Conservation (phyloP, 2,113 vertebrate genomes). For the Nerophis ophidion region DNA sequence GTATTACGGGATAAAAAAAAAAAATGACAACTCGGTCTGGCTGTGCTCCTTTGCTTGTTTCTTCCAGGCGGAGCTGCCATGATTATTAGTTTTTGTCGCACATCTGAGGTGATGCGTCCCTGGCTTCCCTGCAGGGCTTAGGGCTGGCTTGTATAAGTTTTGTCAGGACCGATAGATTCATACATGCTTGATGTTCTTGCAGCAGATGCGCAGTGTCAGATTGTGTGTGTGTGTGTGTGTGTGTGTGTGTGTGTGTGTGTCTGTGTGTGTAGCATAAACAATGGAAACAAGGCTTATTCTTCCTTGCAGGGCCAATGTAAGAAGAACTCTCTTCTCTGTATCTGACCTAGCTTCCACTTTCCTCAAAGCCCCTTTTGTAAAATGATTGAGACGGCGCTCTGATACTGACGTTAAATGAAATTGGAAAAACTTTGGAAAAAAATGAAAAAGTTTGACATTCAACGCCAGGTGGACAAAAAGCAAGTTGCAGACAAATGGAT, state of each 20-base stretch:
- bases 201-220: conserved; percentile 6
- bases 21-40: conserved; percentile 13
- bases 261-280: conserved; percentile 32
- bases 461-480: conserved; percentile 3
- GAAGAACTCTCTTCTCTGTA: conserved; percentile 7
- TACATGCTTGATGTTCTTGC: conserved; percentile 20
- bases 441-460: conserved; percentile 5
- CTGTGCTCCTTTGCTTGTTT: conserved; percentile 10
- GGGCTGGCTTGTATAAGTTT: conserved; percentile 28
- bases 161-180: conserved; percentile 41
- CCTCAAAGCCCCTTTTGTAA: conserved; percentile 23
- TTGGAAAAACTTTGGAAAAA: neutral
- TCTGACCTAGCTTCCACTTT: conserved; percentile 17
- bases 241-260: conserved; percentile 20
- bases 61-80: conserved; percentile 36
- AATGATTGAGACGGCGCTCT: conserved; percentile 17
- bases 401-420: conserved; percentile 19
- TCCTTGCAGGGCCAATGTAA: conserved; percentile 12
- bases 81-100: conserved; percentile 33
- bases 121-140: neutral
- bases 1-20: conserved; percentile 33
- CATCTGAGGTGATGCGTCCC: conserved; percentile 36
- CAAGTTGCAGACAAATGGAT: neutral
- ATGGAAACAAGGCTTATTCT: conserved; percentile 32
- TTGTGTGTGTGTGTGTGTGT: conserved; percentile 20